phyloP scores from a whole-genome alignment of 2,888 invertebrate genomes.

The Melieria omissa region DNA sequence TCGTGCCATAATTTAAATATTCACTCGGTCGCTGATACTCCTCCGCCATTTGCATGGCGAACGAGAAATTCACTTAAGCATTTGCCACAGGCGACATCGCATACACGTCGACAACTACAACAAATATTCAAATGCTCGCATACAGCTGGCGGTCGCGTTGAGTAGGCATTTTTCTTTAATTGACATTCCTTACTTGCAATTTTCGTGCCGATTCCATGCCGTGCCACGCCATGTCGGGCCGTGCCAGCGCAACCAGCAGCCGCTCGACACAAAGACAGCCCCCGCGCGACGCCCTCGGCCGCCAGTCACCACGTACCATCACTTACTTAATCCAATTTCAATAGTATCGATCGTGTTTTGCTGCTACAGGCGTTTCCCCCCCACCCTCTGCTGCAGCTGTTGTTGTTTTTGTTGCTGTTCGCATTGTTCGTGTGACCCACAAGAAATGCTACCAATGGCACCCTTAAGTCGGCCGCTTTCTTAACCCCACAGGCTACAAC shows the following conservation, averaged over 20 bases:
- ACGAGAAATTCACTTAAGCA: neutral
- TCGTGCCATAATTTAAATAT: too few species aligned
- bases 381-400: neutral
- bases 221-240: neutral
- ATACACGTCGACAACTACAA: too few species aligned
- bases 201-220: neutral
- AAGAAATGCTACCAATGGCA: conserved; percentile 22
- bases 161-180: conserved; percentile 12
- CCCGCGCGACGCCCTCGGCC: neutral
- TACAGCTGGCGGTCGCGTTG: conserved; percentile 7
- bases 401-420: neutral
- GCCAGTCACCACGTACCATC: neutral
- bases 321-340: conserved; percentile 17
- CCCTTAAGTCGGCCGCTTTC: conserved; percentile 11
- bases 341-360: conserved; percentile 27
- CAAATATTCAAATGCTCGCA: neutral
- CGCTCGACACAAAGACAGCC: neutral
- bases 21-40: neutral
- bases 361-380: conserved; percentile 3
- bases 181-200: conserved; percentile 13
- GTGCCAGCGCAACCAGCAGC: neutral
- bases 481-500: too few species aligned
- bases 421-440: conserved; percentile 21
- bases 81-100: neutral
- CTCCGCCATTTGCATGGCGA: neutral